These are phyloP conservation scores for Phrynocephalus vlangalii DNA, from an alignment of 2,797 vertebrate species.

Conservation along the genomic window DNA sequence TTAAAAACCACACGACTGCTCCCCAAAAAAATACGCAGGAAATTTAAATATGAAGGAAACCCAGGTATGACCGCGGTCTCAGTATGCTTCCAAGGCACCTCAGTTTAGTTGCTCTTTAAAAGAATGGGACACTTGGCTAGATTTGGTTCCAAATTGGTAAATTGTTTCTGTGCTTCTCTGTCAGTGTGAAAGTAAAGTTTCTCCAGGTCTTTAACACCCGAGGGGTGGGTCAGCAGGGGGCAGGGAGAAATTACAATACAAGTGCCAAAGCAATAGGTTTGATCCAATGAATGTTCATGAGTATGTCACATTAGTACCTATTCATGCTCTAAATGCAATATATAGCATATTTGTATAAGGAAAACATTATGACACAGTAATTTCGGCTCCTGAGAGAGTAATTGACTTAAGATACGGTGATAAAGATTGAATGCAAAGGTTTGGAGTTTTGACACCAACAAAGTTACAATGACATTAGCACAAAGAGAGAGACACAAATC, in stretches of 20 bases:
- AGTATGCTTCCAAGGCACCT: too few relatives aligned
- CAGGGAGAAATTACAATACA: background rate
- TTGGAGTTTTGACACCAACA: slow-evolving; percentile 90
- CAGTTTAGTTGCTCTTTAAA: too few relatives aligned
- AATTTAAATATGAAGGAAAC: too few relatives aligned
- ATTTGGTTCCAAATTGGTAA: too few relatives aligned
- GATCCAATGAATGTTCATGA: slow-evolving; percentile 35
- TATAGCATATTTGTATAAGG: slow-evolving; percentile 59
- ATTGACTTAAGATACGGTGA: slow-evolving; percentile 89
- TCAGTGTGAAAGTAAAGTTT: background rate
- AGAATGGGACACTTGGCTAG: too few relatives aligned
- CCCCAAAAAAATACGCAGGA: too few relatives aligned
- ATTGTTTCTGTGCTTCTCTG: too few relatives aligned
- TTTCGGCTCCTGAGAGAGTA: slow-evolving; percentile 78
- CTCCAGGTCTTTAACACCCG: background rate
- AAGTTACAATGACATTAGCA: slow-evolving; percentile 89
- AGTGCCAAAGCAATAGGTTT: slow-evolving; percentile 13
- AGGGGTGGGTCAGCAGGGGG: background rate
- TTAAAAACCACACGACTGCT: too few relatives aligned
- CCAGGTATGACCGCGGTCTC: too few relatives aligned
- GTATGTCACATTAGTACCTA: slow-evolving; percentile 68
- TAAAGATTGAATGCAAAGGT: slow-evolving; percentile 91
- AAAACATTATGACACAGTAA: slow-evolving; percentile 66
- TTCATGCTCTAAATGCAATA: slow-evolving; percentile 65
- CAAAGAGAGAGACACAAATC: slow-evolving; percentile 90